Evolutionary conservation across 2,888 invertebrate genomes (phyloP), one percentile per base, ranked within the genome.

Genomic region (Acrobeloides nanus): DNA sequence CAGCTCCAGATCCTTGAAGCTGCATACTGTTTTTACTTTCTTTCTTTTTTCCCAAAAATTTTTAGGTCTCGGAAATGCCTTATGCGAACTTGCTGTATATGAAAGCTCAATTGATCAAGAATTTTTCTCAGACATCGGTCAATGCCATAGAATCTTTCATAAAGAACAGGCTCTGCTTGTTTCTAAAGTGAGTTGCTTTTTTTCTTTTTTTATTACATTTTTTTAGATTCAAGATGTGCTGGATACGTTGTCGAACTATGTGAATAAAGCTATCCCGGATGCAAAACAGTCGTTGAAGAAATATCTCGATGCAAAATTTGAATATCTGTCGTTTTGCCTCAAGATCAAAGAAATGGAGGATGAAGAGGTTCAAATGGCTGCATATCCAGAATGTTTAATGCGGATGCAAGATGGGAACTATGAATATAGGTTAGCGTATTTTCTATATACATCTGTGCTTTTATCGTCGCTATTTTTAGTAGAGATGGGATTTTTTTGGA

Each of bases 311-410:
- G 87, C 89, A 0, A 99, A 99, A 76, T 99, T 97, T 75, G 95
- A 99, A 72, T 99, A 99, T 75, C 79, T 99, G 62, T 95, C 95
- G 0, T 99, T 97, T 75, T 99, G 97, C 72, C 79, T 99, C 47
- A 99, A 97, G 78, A 90, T 97, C 0, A 99, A 99, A 75, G 97
- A 99, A 76, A 87, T 99, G 87, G 97, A 99, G 65, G 97, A 99
- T 72, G 97, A 99, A 73, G 74, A 74, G 47, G 52, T 45, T 6
- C 56, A 60, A 40, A 57, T 64, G 47, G 51, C 50, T 10, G 48
- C 75, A 5, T 33, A 45, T 32, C 39, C 38, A 5, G 61, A 99
- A 74, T 92, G 93, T 0, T 77, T 97, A 29, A 97, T 97, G 74
- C 81, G 97, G 33, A 89, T 99, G 0, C 97, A 97, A 76, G 95